phyloP scores from a whole-genome alignment of 2,888 invertebrate species.

The Melanchra persicariae region DNA sequence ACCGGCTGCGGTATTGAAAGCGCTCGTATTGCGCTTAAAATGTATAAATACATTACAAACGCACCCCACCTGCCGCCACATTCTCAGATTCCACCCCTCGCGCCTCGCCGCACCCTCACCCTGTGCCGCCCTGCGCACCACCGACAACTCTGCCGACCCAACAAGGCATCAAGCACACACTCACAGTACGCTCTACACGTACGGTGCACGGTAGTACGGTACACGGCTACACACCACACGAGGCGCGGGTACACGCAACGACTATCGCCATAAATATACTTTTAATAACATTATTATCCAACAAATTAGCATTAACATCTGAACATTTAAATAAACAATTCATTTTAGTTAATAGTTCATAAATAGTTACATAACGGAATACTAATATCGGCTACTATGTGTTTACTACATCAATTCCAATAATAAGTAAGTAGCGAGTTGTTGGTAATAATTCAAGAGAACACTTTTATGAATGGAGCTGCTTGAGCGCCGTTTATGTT shows the following conservation, averaged over 20 bases:
- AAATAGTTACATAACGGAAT: constrained; percentile 66
- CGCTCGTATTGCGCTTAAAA: constrained; percentile 51
- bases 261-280: constrained; percentile 38
- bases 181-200: constrained; percentile 26
- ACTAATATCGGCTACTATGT: constrained; percentile 68
- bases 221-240: too few species aligned
- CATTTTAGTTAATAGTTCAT: constrained; percentile 62
- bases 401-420: constrained; percentile 78
- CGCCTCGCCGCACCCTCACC: constrained; percentile 5
- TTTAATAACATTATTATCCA: constrained; percentile 58
- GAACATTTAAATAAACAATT: constrained; percentile 66
- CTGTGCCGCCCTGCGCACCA: constrained; percentile 22
- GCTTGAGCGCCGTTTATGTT: constrained; percentile 76
- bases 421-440: constrained; percentile 68
- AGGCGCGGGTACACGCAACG: neutral
- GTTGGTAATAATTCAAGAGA: constrained; percentile 78
- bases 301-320: constrained; percentile 63
- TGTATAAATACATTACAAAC: constrained; percentile 51
- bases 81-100: constrained; percentile 57
- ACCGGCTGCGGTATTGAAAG: constrained; percentile 38
- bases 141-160: constrained; percentile 11
- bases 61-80: constrained; percentile 60
- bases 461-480: constrained; percentile 82
- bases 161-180: constrained; percentile 38
- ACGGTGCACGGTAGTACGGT: constrained; percentile 4